phyloP scores from a whole-genome alignment of 2,113 vertebrate genomes.

The Coregonus clupeaformis region DNA sequence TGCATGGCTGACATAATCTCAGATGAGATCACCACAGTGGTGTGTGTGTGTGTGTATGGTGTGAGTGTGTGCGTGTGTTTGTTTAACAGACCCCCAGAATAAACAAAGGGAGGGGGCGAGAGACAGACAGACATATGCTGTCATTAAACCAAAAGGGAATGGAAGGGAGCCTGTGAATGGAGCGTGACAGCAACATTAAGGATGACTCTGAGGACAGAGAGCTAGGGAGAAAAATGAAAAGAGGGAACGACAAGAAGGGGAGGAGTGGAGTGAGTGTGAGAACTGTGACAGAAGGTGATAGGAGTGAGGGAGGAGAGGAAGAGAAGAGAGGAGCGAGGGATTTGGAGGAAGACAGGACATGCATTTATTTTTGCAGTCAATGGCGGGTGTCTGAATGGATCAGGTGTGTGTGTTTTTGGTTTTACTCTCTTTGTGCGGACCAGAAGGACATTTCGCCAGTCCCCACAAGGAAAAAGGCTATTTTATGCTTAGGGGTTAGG shows the following conservation, averaged over 20 bases:
- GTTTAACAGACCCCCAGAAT: no score
- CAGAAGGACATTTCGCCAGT: no score
- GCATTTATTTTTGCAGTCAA: neutral
- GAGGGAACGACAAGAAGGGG: neutral
- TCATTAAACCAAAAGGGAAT: no score
- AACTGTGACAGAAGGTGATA: neutral
- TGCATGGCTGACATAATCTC: no score
- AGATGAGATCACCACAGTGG: no score
- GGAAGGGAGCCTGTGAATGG: neutral
- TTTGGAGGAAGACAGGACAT: neutral
- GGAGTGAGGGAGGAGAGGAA: neutral
- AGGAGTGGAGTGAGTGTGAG: neutral
- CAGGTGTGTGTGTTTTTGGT: neutral
- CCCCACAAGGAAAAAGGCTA: no score
- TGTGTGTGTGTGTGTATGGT: no score
- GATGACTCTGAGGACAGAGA: slow-evolving; percentile 12
- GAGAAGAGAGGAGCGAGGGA: neutral
- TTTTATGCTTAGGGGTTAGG: no score
- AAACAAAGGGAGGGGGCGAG: neutral
- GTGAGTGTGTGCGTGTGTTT: no score
- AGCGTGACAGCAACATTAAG: neutral
- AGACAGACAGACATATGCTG: neutral
- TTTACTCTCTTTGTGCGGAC: neutral
- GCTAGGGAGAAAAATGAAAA: neutral
- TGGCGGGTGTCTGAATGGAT: neutral